Evolutionary conservation across 1,140 invertebrate genomes (phyloP).

Genomic region (Drosophila bocki): DNA sequence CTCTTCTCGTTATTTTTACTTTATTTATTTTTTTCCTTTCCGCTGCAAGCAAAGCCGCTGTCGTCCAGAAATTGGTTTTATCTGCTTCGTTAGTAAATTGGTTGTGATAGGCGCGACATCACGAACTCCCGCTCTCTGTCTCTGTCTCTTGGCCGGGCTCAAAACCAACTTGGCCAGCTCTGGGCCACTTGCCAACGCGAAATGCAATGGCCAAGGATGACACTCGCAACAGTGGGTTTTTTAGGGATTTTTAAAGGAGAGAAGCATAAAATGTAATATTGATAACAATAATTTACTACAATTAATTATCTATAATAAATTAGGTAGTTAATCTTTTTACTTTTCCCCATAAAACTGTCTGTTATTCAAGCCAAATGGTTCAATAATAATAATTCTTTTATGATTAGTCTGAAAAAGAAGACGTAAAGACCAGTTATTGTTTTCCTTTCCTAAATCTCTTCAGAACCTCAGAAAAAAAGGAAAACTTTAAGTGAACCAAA

Average conservation of each 20-base stretch:
- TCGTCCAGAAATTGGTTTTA: conserved; percentile 80
- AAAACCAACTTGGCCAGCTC: conserved; percentile 33
- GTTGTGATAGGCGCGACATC: conserved; percentile 80
- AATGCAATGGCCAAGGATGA: conserved; percentile 53
- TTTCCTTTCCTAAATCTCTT: conserved; percentile 2
- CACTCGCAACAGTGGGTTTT: conserved; percentile 30
- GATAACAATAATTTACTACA: too few relatives aligned
- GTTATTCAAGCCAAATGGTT: conserved; percentile 2
- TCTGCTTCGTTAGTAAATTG: conserved; percentile 84
- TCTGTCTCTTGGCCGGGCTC: conserved; percentile 33
- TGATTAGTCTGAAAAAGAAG: conserved; percentile 4
- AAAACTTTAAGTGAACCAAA: conserved; percentile 1
- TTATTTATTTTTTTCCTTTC: conserved; percentile 34
- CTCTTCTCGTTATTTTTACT: conserved; percentile 27
- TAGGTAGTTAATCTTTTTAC: too few relatives aligned
- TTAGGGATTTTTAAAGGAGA: neutral
- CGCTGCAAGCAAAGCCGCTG: conserved; percentile 51
- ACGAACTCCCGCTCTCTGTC: conserved; percentile 34
- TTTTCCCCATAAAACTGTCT: neutral
- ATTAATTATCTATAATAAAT: too few relatives aligned
- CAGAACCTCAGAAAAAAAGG: too few relatives aligned
- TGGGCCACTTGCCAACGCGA: conserved; percentile 59
- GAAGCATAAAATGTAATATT: too few relatives aligned
- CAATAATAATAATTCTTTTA: conserved; percentile 3
- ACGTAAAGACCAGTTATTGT: neutral